These are phyloP conservation scores for Ditylenchus dipsaci DNA, from an alignment of 1,140 invertebrate species.

Conservation along the genomic window DNA sequence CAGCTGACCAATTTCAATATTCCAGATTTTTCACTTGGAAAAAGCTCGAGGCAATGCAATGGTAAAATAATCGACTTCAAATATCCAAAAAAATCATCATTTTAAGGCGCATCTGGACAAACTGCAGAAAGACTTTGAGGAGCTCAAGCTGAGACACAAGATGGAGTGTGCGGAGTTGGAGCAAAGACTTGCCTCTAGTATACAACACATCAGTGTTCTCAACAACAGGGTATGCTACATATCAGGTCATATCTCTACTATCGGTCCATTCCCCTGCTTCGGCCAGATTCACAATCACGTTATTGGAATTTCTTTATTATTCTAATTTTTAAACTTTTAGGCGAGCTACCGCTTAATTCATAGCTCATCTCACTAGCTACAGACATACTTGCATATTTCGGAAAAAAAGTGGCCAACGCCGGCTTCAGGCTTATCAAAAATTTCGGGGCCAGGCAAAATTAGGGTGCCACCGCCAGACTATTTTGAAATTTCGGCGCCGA, in stretches of 20 bases:
- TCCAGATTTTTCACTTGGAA: constrained; percentile 18
- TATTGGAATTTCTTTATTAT: constrained; percentile 9
- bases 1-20: neutral
- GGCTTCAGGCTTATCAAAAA: no score
- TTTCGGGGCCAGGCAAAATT: no score
- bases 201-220: constrained; percentile 45
- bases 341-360: no score
- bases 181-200: constrained; percentile 37
- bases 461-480: no score
- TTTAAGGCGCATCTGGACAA: constrained; percentile 38
- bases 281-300: no score
- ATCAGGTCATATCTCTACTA: no score
- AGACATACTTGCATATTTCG: no score
- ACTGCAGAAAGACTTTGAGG: constrained; percentile 33
- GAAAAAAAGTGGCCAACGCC: no score
- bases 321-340: no score
- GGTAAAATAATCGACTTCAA: constrained; percentile 2
- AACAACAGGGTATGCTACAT: constrained; percentile 43
- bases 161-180: constrained; percentile 47
- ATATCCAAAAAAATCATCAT: neutral
- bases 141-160: constrained; percentile 30
- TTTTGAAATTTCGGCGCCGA: no score
- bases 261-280: no score
- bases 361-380: no score
- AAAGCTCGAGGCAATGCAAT: constrained; percentile 16